These are phyloP conservation scores for Hephaestus fuliginosus DNA, from an alignment of 2,797 vertebrate species.

Conservation along the genomic window DNA sequence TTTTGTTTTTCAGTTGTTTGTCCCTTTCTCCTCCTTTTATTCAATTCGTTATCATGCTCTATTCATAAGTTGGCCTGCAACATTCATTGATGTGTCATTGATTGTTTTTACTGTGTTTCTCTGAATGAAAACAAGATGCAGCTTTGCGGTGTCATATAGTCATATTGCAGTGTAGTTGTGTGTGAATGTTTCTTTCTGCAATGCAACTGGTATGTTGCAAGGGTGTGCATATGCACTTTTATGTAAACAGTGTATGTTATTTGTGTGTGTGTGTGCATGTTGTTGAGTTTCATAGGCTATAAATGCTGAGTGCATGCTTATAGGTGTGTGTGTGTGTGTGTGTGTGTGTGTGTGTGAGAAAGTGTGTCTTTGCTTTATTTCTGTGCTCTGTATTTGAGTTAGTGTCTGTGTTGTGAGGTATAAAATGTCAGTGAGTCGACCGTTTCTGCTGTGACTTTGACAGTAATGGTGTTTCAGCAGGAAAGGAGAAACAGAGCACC, in stretches of 20 bases:
- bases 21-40: too few species aligned
- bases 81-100: too few species aligned
- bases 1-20: too few species aligned
- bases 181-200: too few species aligned
- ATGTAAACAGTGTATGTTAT: neutral
- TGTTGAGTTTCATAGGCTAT: neutral
- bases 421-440: conserved; percentile 31
- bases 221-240: neutral
- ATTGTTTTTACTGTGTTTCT: too few species aligned
- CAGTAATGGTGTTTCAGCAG: conserved; percentile 67
- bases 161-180: too few species aligned
- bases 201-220: too few species aligned
- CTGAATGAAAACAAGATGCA: too few species aligned
- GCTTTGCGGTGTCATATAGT: too few species aligned
- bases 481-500: conserved; percentile 61
- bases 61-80: too few species aligned
- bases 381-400: conserved; percentile 25
- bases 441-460: conserved; percentile 58
- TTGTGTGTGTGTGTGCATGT: neutral
- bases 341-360: neutral
- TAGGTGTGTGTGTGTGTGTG: neutral
- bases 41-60: too few species aligned
- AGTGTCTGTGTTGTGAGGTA: conserved; percentile 7
- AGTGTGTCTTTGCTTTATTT: neutral
- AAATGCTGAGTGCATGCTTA: neutral